Percentiles rank a stretch among this genome's conserved stretches.
Conservation (phyloP, 2,797 vertebrate species). For the Anomalospiza imberbis region DNA sequence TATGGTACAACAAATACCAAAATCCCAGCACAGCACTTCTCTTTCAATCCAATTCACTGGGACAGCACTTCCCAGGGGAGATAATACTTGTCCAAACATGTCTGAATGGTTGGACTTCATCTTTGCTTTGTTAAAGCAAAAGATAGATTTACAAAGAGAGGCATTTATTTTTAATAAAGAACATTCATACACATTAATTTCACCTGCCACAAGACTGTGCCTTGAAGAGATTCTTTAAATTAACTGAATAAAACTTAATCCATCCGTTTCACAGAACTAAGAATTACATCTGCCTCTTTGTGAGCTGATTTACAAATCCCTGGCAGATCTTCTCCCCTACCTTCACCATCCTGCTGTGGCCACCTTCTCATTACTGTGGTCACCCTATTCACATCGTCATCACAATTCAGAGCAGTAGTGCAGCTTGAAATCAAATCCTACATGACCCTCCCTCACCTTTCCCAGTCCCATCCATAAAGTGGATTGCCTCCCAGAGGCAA, state of each 20-base stretch:
- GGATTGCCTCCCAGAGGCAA: neutral
- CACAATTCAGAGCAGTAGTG: neutral
- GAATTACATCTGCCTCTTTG: neutral
- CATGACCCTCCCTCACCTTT: neutral
- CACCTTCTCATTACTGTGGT: neutral
- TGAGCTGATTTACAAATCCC: neutral
- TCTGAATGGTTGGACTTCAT: neutral
- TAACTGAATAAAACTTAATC: neutral
- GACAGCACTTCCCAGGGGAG: neutral
- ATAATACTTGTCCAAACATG: neutral
- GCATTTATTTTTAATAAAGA: constrained; percentile 6
- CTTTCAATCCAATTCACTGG: neutral
- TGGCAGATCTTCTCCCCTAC: neutral
- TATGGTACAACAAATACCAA: neutral
- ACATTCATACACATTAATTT: neutral
- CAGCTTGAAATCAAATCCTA: neutral
- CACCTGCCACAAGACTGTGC: neutral
- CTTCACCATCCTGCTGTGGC: neutral
- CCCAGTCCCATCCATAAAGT: neutral
- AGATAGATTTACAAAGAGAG: neutral
- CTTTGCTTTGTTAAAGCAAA: neutral
- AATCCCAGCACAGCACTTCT: neutral
- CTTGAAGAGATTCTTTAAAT: neutral
- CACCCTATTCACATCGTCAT: neutral
- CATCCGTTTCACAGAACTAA: neutral